Base-by-base conservation (phyloP, 2,113 vertebrate species). In the Ailuropoda melanoleuca region DNA sequence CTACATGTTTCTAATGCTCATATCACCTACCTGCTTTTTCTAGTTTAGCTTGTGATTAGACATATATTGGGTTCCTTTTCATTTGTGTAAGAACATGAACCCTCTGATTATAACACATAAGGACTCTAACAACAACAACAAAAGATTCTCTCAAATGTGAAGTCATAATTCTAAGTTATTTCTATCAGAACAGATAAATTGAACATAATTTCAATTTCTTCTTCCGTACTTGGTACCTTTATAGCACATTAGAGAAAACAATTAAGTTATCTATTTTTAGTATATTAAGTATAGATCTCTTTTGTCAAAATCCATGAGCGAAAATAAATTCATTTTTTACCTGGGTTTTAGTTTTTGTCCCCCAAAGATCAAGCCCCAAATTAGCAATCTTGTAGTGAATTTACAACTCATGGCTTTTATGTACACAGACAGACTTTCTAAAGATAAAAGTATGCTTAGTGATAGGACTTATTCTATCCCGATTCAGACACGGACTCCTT, bases 71-170 rank as follows among this genome's bases (percentile, higher is more conserved):
- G 68, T 48, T 88, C 55, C 58, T 93, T 82, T 81, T 70, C 15
- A 72, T 75, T 88, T 80, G 29, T 56, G 39, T 31, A 46, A 26
- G 53, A 56, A 81, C 11, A 75, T 39, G 26, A 88, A 62, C 23
- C 31, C 50, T 91, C 37, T 46, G 58, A 84, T 95, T 85, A 64
- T 85, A 91, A 88, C 31, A 84, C 3, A 60, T 68, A 64, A 77
- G 53, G 64, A 70, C 46, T 83, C 46, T 66, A 66, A 60, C 7
- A 80, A 80, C 13, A 48, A 75, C 13, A 17, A 60, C 53, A 78
- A 95, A 74, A 80, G 37, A 91, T 55, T n/a, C 23, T 72, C 80
- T 95, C 81, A 56, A 81, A 83, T 53, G 3, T 91, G 56, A 97
- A 83, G 66, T 19, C 11, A 46, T 62, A 95, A 46, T 78, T 84